Evolutionary conservation across 2,797 vertebrate species (phyloP), one percentile per base, ranked within the genome.

Genomic region (Urosaurus nigricauda): DNA sequence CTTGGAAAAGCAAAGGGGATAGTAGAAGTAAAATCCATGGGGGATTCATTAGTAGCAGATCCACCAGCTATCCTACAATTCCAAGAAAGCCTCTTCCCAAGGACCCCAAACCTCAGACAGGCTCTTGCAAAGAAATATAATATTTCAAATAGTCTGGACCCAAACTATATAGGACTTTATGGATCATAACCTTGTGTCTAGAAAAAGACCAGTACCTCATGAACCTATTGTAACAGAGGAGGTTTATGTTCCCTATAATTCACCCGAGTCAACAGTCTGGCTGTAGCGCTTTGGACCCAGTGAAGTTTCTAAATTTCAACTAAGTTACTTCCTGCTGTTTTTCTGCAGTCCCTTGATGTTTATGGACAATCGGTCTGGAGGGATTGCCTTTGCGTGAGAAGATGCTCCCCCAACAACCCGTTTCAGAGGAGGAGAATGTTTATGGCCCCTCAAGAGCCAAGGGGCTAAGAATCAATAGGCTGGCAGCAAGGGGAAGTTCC

Each of bases 401-500:
- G 87, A 60, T 60, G 5, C 43, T 40, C 32, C 80, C 56, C 63
- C 77, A 21, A 60, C 16, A 26, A 8, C 24, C 7, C 17, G 1
- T 43, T 77, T n/a, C 47, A 43, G 88, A 60, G 35, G 0, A 29
- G 83, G 29, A 58, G 51, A 60, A 51, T 58, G 26, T 86, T 85
- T 88, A 71, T 8, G 2, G 1, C 74, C 29, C 37, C 80, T 8
- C 6, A 37, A 16, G 43, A 74, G 37, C 83, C 87, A 86, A 91
- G 74, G 91, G 56, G 84, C 70, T 29, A 12, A 12, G 0, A 5
- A 24, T 84, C 51, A 37, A 0, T 91, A 60, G 85, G 74, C 1
- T 19, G 90, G 90, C 89, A 91, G 77, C 0, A 0, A 73, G 88
- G 81, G 78, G 80, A 88, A 89, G 74, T 82, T 91, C 92, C 92